Evolutionary conservation across 2,113 vertebrate species (phyloP).

Genomic region (Hemiprocne comata): DNA sequence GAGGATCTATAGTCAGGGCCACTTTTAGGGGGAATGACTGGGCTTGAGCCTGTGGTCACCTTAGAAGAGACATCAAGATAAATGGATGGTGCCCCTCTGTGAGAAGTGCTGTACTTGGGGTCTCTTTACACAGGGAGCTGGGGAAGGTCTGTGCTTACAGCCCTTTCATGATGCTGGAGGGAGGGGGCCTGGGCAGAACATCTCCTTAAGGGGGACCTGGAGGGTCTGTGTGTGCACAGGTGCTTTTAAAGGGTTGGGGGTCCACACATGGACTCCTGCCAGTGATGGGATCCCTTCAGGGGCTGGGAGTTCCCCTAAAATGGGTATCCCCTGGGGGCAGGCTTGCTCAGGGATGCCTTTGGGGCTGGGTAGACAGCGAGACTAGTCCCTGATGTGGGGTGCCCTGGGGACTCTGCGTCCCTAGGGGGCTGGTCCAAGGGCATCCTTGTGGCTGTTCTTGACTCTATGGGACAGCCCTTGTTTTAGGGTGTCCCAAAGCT

Average conservation of each 20-base stretch:
- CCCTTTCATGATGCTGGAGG: not conserved
- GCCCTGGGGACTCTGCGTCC: accelerated
- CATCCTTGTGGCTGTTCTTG: not conserved
- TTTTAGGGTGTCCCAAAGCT: not conserved
- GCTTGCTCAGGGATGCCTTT: not conserved
- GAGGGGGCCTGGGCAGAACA: not conserved
- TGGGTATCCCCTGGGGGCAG: too few relatives aligned
- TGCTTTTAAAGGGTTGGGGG: not conserved
- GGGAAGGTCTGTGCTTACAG: not conserved
- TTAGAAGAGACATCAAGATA: not conserved
- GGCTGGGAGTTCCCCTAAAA: not conserved
- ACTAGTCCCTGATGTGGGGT: not conserved
- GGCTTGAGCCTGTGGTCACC: not conserved
- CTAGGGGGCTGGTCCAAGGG: not conserved
- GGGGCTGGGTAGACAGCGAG: not conserved
- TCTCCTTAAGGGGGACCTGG: not conserved
- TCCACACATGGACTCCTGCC: not conserved
- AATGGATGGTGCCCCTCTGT: not conserved
- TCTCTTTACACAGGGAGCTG: not conserved
- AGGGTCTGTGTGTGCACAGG: not conserved
- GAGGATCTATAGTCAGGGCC: not conserved
- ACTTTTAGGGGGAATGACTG: not conserved
- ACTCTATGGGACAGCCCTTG: not conserved
- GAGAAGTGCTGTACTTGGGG: not conserved
- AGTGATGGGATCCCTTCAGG: not conserved